A percentile compares a stretch with the other conserved stretches of the same genome.
Conservation (phyloP, 2,888 invertebrate species). For the Tortrix viridana region DNA sequence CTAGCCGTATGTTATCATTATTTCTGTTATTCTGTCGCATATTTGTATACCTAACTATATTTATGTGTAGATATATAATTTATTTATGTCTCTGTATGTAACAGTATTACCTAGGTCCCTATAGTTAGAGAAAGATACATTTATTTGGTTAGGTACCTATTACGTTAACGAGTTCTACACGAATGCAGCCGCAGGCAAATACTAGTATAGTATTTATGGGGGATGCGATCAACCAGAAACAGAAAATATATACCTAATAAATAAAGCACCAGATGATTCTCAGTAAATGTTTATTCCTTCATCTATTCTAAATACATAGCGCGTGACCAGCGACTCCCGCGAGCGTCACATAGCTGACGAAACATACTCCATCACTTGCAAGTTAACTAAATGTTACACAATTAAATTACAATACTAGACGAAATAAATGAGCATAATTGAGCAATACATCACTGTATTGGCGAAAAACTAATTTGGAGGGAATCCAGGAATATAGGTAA, state of each 20-base stretch:
- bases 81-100: too few species aligned
- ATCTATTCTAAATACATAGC: slow-evolving; percentile 74
- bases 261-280: slow-evolving; percentile 64
- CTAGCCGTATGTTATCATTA: too few species aligned
- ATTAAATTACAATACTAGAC: slow-evolving; percentile 48
- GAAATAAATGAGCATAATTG: slow-evolving; percentile 75
- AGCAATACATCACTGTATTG: slow-evolving; percentile 78
- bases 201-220: too few species aligned
- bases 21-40: too few species aligned
- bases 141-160: too few species aligned
- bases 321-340: slow-evolving; percentile 52
- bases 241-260: slow-evolving; percentile 36
- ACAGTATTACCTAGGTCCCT: too few species aligned
- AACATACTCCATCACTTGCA: slow-evolving; percentile 45
- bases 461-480: slow-evolving; percentile 64
- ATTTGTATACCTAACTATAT: too few species aligned
- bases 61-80: too few species aligned
- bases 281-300: slow-evolving; percentile 80
- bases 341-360: slow-evolving; percentile 64
- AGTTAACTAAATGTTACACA: slow-evolving; percentile 43
- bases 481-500: slow-evolving; percentile 58
- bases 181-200: too few species aligned
- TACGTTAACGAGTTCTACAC: too few species aligned
- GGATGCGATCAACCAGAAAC: too few species aligned
- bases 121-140: too few species aligned